These are phyloP conservation scores for Erebia ligea DNA, from an alignment of 2,888 invertebrate species.

Conservation along the genomic window DNA sequence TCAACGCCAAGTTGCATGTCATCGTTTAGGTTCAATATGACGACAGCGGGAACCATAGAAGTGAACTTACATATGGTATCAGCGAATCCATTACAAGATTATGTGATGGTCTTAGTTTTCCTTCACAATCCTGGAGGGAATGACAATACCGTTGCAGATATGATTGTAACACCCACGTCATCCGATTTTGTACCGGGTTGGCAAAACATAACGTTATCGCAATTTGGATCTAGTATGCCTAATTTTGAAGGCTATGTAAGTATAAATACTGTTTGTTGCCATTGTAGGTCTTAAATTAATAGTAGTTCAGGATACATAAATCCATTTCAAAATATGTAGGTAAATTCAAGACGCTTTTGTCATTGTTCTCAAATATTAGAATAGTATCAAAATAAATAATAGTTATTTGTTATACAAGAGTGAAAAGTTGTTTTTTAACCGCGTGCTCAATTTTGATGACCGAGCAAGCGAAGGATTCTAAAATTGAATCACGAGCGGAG, in stretches of 20 bases:
- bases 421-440: too few species aligned
- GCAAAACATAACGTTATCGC: slow-evolving; percentile 40
- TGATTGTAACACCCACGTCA: too few species aligned
- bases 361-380: too few species aligned
- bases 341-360: too few species aligned
- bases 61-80: slow-evolving; percentile 51
- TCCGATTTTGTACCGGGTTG: slow-evolving; percentile 47
- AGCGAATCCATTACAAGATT: slow-evolving; percentile 40
- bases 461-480: too few species aligned
- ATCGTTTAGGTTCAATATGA: slow-evolving; percentile 52
- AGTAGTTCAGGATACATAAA: neutral
- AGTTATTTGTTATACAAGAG: too few species aligned
- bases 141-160: slow-evolving; percentile 39
- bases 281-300: neutral
- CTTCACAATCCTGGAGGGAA: slow-evolving; percentile 36
- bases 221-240: slow-evolving; percentile 35
- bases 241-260: slow-evolving; percentile 53
- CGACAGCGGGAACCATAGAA: slow-evolving; percentile 50
- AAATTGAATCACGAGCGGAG: too few species aligned
- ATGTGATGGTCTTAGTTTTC: slow-evolving; percentile 46
- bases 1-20: slow-evolving; percentile 51
- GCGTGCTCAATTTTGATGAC: too few species aligned
- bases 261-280: slow-evolving; percentile 32
- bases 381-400: too few species aligned
- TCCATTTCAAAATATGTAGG: too few species aligned